Evolutionary conservation across 2,113 vertebrate genomes (phyloP), one percentile per base, ranked within the genome.

Genomic region (Cricetomys ansorgei): DNA sequence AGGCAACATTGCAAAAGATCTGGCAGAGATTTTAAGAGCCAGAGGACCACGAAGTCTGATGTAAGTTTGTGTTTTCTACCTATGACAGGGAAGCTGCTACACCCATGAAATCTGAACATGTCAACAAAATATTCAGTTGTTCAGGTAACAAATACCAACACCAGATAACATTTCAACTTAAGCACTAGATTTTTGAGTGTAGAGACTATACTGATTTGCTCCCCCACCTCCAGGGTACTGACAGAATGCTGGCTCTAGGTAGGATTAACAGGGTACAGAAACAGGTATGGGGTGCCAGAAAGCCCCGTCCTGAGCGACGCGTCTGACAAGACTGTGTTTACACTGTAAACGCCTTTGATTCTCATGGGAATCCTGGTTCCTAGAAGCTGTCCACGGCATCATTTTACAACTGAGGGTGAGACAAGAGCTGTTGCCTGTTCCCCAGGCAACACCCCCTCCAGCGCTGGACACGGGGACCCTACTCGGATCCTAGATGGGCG

Each of bases 401-500:
- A 64, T 50, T 72, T 76, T 7, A 53, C 31, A 50, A 40, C 0
- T 0, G 2, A 8, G 1, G 50, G 27, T 0, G 55, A 50, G 27
- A 29, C 31, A 3, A 40, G 0, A 43, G 17, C 9, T 21, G 53
- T 31, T 50, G 31, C 40, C 1, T 0, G 3, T 21, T 34, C 57
- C 40, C 40, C 21, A 15, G 43, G 37, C 12, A 70, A n/a, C 48
- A 70, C 23, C 55, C 65, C 48, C 55, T 70, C 65, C 65, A 53
- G 40, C 48, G 9, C 85, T 53, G 85, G 69, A 55, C 13, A 0
- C 3, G 9, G 25, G n/a, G 19, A 92, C 1, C 72, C 1, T 1
- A 11, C 6, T 1, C 31, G 8, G 3, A 2, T 17, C 34, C 0
- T 13, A 0, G 37, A 45, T 45, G 23, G 67, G 86, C 59, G 2